Evolutionary conservation across 2,797 vertebrate species (phyloP), one percentile per base, ranked within the genome.

Genomic region (Sarcoramphus papa): DNA sequence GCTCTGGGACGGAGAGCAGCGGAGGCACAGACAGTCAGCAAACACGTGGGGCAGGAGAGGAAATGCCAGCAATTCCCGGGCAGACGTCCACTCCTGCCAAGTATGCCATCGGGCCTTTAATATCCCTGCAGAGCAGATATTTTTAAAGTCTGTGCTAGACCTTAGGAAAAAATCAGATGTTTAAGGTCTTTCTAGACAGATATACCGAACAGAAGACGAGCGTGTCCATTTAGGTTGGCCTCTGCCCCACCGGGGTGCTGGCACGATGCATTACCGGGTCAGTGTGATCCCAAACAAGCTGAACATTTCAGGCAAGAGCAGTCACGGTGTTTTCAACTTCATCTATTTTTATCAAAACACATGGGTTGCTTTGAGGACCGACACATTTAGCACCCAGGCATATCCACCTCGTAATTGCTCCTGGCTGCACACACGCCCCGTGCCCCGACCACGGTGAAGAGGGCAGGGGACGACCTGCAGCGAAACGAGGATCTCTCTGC

Each of bases 361-460:
- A 25, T 2, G 57, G 27, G 30, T 30, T 53, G 43, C 57, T 93
- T 3, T 62, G 75, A 77, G 82, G 68, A 47, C 7, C 3, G 8
- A 23, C 74, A 78, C 12, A 0, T 90, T 91, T 90, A 78, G 89
- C 91, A 91, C 41, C 67, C 68, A 56, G 81, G 37, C 3, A 0
- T 12, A 30, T 45, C 75, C 72, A 10, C 13, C 47, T 54, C 0
- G 0, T 57, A 67, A 72, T 5, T 40, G 65, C 57, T 57, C 40
- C 73, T 0, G 1, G 64, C 73, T 88, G 79, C 75, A 37, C 24
- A 19, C 56, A 59, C 1, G 1, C 19, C n/a, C 80, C 0, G 0
- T 13, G 33, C 17, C 69, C 70, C 0, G 1, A n/a, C 31, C 2
- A 0, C 0, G 0, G 56, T 4, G 22, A 64, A 48, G 65, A 75